phyloP scores from a whole-genome alignment of 2,113 vertebrate genomes.

The Telmatochromis bifrenatus region DNA sequence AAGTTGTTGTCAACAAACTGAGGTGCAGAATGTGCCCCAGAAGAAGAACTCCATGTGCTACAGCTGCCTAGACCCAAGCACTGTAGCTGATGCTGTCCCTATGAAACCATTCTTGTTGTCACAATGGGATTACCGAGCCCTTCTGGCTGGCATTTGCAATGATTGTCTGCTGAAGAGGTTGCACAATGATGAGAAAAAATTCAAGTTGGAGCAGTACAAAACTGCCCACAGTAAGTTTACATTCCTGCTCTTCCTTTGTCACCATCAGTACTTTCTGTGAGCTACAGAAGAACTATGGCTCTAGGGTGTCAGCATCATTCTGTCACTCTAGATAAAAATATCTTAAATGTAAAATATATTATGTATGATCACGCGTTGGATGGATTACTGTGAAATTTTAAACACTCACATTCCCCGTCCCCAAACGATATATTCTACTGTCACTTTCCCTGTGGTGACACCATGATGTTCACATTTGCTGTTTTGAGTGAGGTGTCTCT shows the following conservation, averaged over 20 bases:
- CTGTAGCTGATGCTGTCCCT: neutral
- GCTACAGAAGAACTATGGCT: neutral
- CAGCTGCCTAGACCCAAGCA: constrained; percentile 28
- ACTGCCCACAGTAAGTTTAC: constrained; percentile 74
- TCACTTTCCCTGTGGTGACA: neutral
- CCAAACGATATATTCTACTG: neutral
- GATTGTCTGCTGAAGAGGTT: constrained; percentile 79
- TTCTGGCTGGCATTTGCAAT: constrained; percentile 81
- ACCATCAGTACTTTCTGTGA: neutral
- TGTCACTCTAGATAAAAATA: neutral
- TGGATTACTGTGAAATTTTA: neutral
- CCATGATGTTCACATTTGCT: neutral
- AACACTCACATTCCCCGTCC: neutral
- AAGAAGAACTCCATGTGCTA: constrained; percentile 35
- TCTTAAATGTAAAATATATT: neutral
- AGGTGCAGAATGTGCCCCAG: neutral
- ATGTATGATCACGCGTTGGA: neutral
- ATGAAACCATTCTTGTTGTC: constrained; percentile 62
- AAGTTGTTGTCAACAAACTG: neutral
- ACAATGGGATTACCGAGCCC: constrained; percentile 72
- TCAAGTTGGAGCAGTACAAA: constrained; percentile 65
- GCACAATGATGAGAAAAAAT: constrained; percentile 60
- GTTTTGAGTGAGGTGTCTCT: accelerated
- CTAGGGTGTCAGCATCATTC: neutral
- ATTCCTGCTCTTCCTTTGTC: neutral